Evolutionary conservation across 2,888 invertebrate genomes (phyloP), one percentile per base, ranked within the genome.

Genomic region (Heterodera filipjevi): DNA sequence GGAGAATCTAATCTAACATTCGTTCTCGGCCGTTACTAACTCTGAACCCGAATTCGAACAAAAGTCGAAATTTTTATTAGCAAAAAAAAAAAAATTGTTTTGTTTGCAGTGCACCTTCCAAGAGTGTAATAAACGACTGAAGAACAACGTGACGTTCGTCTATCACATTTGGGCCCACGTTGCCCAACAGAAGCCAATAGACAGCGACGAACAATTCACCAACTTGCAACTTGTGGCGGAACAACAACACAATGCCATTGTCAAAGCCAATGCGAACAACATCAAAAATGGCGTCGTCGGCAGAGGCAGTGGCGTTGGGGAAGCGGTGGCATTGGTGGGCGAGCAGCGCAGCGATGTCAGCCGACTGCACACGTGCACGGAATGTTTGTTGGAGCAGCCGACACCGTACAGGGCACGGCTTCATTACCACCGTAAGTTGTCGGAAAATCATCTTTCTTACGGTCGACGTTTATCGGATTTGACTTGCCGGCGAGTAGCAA

Each of bases 81-180:
- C n/a, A n/a, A n/a, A n/a, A n/a, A n/a, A n/a, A n/a, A n/a, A n/a
- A n/a, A n/a, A n/a, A n/a, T n/a, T n/a, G n/a, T n/a, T n/a, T n/a
- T n/a, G n/a, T n/a, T n/a, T n/a, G n/a, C n/a, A 75, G 75, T 77
- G 71, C 35, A 73, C 59, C 27, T 71, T 30, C 35, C 66, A 77
- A 71, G 72, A 27, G 10, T 59, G 59, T 12, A 27, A n/a, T 27
- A 59, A 59, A n/a, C 59, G 59, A 27, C 59, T 59, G 27, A 66
- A 44, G 68, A 75, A 75, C 33, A 66, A 66, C 27, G 53, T 66
- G 32, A 27, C 16, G 44, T 53, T 74, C 12, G 33, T 68, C 14
- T 16, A 68, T 33, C 68, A 68, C 33, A 68, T 68, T 35, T 68
- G 68, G 68, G 68, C 68, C 12, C 68, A 68, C 16, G 32, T 68